These are phyloP conservation scores for Tapirus terrestris DNA, from an alignment of 2,113 vertebrate genomes.

Conservation along the genomic window DNA sequence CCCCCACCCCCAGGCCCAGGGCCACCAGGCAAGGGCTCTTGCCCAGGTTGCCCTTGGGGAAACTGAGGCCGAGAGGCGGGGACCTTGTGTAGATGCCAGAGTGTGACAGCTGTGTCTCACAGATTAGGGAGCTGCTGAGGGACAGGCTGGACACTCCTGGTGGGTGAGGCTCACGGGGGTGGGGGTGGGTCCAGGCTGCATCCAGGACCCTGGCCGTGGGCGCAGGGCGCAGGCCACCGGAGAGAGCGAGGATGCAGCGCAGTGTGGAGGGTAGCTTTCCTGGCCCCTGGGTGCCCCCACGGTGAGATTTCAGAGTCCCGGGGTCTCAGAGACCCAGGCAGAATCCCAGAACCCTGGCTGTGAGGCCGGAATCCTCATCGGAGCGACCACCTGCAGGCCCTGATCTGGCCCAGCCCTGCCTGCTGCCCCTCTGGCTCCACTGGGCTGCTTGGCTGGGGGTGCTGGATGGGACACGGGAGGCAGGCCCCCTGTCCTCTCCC, in stretches of 20 bases:
- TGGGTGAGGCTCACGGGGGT: neutral
- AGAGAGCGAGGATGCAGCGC: neutral
- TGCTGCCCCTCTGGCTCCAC: neutral
- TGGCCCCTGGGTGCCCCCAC: neutral
- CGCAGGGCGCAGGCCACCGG: neutral
- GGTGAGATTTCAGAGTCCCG: neutral
- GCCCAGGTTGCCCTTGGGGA: neutral
- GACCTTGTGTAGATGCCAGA: neutral
- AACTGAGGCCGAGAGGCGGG: neutral
- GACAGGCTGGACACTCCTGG: neutral
- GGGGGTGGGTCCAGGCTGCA: neutral
- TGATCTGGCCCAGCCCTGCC: neutral
- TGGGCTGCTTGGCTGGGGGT: neutral
- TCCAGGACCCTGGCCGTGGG: neutral
- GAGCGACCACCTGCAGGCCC: no score
- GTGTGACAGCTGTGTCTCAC: fast-evolving
- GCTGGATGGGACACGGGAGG: fast-evolving
- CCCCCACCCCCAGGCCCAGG: no score
- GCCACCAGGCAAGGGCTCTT: neutral
- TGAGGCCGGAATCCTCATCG: neutral
- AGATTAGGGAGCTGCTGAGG: neutral
- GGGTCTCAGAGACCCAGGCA: neutral
- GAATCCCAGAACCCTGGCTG: neutral
- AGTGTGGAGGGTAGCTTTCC: neutral
- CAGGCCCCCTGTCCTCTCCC: no score